These are phyloP conservation scores for Holacanthus passer DNA, from an alignment of 2,113 vertebrate genomes.

Conservation along the genomic window DNA sequence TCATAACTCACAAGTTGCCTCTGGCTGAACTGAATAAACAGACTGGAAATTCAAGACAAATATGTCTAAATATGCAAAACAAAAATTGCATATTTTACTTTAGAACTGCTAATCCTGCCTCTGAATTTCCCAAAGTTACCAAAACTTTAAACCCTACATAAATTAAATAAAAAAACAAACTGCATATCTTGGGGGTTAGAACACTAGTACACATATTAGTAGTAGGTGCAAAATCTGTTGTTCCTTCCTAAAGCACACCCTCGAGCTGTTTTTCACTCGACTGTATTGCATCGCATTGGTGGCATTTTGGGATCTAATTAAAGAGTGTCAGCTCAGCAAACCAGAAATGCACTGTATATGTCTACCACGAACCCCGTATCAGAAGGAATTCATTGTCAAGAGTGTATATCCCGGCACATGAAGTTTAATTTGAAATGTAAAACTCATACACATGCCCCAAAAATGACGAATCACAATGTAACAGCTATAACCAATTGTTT, in stretches of 20 bases:
- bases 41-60: background rate
- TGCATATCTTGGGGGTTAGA: background rate
- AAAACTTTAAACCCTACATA: background rate
- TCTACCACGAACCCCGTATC: background rate
- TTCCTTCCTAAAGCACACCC: conserved; percentile 10
- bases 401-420: background rate
- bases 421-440: background rate
- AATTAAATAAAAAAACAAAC: background rate
- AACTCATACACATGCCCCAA: background rate
- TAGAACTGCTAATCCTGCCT: background rate
- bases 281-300: conserved; percentile 19
- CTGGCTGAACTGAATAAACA: background rate
- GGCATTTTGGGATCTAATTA: background rate
- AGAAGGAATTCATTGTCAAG: background rate
- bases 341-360: background rate
- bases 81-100: background rate
- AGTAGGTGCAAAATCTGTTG: conserved; percentile 9
- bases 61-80: background rate
- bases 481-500: background rate
- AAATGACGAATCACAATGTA: conserved; percentile 2
- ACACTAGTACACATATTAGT: background rate
- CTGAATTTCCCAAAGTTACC: background rate
- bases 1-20: background rate
- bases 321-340: conserved; percentile 5
- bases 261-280: background rate